These are phyloP conservation scores for Lepeophtheirus nordmannii DNA, from an alignment of 2,888 invertebrate genomes.

Conservation along the genomic window DNA sequence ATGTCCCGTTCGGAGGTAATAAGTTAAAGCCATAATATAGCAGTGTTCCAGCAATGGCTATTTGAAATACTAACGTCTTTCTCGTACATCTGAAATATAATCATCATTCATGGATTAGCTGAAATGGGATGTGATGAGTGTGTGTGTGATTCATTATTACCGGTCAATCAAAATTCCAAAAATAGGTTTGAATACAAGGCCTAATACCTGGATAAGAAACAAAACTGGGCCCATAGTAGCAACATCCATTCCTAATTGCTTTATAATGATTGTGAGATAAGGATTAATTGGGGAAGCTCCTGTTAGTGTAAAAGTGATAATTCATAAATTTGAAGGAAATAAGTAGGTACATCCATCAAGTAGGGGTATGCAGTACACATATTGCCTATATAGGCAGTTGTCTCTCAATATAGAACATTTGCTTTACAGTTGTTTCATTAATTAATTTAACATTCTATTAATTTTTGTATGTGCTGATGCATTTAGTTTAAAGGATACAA, in stretches of 20 bases:
- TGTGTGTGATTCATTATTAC: not conserved
- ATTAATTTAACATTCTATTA: no score
- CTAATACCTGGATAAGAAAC: not conserved
- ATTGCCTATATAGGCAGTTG: no score
- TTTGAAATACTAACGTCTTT: not conserved
- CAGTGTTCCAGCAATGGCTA: not conserved
- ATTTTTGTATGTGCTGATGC: no score
- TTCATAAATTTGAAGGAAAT: no score
- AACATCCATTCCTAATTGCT: not conserved
- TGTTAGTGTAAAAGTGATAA: not conserved
- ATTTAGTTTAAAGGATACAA: no score
- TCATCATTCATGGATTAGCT: not conserved
- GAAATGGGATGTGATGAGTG: not conserved
- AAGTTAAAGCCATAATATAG: not conserved
- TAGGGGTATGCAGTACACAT: no score
- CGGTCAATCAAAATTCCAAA: not conserved
- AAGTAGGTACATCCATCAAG: no score
- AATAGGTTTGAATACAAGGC: not conserved
- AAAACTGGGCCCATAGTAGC: not conserved
- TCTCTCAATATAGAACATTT: no score
- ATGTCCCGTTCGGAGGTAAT: not conserved
- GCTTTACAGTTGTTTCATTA: no score
- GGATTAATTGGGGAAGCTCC: not conserved
- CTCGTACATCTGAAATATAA: not conserved
- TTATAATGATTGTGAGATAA: not conserved